phyloP scores from a whole-genome alignment of 2,797 vertebrate genomes.

The Etheostoma perlongum region DNA sequence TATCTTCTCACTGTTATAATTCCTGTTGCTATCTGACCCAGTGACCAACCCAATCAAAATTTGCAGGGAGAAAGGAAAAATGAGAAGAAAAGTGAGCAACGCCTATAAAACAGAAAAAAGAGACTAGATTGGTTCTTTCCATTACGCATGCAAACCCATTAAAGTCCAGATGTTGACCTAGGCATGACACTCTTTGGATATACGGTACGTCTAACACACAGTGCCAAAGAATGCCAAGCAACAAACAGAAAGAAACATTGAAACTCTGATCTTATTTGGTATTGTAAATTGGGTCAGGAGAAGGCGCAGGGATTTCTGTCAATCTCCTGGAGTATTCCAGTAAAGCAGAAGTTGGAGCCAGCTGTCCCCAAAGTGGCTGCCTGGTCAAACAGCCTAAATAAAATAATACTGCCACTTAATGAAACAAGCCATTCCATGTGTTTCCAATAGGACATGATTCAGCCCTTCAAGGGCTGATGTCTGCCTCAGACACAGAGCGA shows the following conservation, averaged over 20 bases:
- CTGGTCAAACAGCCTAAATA: conserved; percentile 49
- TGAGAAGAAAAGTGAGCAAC: conserved; percentile 28
- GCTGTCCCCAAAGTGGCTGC: conserved; percentile 36
- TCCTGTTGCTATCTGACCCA: conserved; percentile 56
- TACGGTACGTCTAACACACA: conserved; percentile 35
- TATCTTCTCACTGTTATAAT: conserved; percentile 51
- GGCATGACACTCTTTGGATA: conserved; percentile 44
- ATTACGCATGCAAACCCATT: conserved; percentile 71
- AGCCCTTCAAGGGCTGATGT: conserved; percentile 22
- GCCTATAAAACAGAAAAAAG: conserved; percentile 63
- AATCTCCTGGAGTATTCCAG: conserved; percentile 27
- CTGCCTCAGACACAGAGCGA: conserved; percentile 26
- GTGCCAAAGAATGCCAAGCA: conserved; percentile 47
- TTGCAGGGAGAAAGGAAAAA: conserved; percentile 35
- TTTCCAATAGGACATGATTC: conserved; percentile 49
- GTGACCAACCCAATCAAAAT: conserved; percentile 64
- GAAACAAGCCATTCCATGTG: conserved; percentile 60
- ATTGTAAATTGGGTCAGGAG: conserved; percentile 26
- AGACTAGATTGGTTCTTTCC: conserved; percentile 69
- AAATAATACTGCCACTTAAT: conserved; percentile 55
- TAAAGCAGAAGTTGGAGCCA: conserved; percentile 39
- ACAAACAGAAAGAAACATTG: conserved; percentile 45
- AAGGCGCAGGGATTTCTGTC: conserved; percentile 25
- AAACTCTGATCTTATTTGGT: conserved; percentile 30
- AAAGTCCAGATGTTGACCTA: conserved; percentile 76